Percentiles rank a stretch among this genome's conserved stretches.
These are phyloP conservation scores for Leptinotarsa defecta DNA, from an alignment of 1,140 invertebrate species.

Conservation along the genomic window DNA sequence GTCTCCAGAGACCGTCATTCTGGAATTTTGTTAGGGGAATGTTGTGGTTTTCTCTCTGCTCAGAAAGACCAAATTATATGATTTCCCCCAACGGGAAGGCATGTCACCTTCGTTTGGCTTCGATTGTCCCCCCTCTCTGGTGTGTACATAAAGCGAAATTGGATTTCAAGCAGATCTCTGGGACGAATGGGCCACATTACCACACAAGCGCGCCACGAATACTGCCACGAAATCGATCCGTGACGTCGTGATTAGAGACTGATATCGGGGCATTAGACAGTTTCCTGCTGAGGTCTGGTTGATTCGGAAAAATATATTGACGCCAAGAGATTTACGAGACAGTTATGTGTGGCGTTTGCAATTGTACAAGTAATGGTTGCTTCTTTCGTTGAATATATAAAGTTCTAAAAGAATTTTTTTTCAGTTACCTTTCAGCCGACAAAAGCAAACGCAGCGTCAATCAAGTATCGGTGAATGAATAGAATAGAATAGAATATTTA, in stretches of 20 bases:
- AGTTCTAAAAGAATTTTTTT: too few species aligned
- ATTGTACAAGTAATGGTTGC: too few species aligned
- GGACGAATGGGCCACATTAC: neutral
- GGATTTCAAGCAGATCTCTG: conserved; percentile 44
- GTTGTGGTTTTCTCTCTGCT: conserved; percentile 11
- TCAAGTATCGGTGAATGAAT: too few species aligned
- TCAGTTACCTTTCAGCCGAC: too few species aligned
- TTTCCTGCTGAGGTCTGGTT: neutral
- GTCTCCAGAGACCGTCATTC: neutral
- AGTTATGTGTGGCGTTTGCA: neutral
- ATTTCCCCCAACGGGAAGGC: conserved; percentile 30
- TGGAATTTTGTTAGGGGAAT: conserved; percentile 11
- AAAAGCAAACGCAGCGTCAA: too few species aligned
- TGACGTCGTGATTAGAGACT: neutral
- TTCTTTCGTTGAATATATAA: too few species aligned
- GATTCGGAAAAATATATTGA: neutral
- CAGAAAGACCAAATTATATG: conserved; percentile 14
- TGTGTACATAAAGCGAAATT: conserved; percentile 35
- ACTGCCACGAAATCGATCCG: neutral
- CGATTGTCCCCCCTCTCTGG: conserved; percentile 46
- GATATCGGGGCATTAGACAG: neutral
- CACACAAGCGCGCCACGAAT: neutral
- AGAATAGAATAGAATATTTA: too few species aligned
- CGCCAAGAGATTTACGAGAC: neutral
- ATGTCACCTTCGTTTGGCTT: conserved; percentile 51